Conservation (phyloP, 2,113 vertebrate genomes). For the Columba livia region DNA sequence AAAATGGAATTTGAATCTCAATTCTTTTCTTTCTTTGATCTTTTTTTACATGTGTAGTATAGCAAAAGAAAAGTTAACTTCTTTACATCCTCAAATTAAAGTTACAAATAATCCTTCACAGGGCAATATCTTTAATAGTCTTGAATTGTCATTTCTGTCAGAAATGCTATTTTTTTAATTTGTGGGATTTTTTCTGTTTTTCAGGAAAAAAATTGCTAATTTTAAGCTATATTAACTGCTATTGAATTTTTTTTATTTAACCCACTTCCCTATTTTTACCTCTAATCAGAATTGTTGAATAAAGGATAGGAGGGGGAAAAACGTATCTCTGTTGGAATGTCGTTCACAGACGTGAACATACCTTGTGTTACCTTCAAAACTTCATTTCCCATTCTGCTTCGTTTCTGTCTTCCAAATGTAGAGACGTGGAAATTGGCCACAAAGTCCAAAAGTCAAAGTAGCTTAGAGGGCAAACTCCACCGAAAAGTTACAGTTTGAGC, state of each 20-base stretch:
- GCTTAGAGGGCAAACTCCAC: neutral
- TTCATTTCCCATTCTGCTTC: neutral
- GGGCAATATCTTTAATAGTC: slow-evolving; percentile 51
- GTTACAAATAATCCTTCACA: slow-evolving; percentile 70
- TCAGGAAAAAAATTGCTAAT: neutral
- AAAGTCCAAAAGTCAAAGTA: neutral
- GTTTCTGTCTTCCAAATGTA: neutral
- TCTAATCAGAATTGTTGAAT: neutral
- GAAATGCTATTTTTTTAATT: slow-evolving; percentile 23
- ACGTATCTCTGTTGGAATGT: neutral
- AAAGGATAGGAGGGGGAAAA: neutral
- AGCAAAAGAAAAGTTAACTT: slow-evolving; percentile 73
- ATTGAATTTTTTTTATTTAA: neutral
- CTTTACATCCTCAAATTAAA: slow-evolving; percentile 71
- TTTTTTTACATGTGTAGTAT: slow-evolving; percentile 72
- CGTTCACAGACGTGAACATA: neutral
- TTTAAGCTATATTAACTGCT: slow-evolving; percentile 37
- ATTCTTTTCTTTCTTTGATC: slow-evolving; percentile 79
- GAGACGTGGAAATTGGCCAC: neutral
- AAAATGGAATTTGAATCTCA: slow-evolving; percentile 78
- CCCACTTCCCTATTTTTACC: slow-evolving; percentile 16
- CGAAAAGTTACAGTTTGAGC: neutral
- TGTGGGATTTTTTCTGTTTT: slow-evolving; percentile 12
- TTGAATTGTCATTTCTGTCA: slow-evolving; percentile 64
- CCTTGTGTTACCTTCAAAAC: neutral